Base-by-base conservation (phyloP, 1,140 invertebrate genomes). In the Ruditapes philippinarum region DNA sequence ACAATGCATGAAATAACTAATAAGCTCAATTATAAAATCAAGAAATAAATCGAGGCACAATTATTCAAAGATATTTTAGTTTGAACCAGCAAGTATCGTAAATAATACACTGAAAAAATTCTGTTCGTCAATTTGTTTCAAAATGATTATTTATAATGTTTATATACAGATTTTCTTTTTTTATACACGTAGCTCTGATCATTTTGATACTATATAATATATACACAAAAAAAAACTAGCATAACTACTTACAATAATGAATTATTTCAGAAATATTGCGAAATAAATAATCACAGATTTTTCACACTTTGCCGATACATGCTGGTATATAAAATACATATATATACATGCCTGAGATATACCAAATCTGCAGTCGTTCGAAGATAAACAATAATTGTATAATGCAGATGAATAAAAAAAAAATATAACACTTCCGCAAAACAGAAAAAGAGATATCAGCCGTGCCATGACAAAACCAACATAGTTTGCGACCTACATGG, bases 331-430 rank as follows among this genome's bases (percentile, higher is more conserved):
- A 38, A n/a, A 70, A 17, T 14, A 70, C 65, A 70, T 70, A n/a
- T 73, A 78, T 76, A 76, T 78, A 78, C 74, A 78, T 78, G 74
- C 74, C 74, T 78, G 74, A 78, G 74, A 57, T 51, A 33, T 11
- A 33, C 25, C 11, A 78, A 7, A 14, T 51, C 74, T 78, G 74
- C 74, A 78, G 31, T 36, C 60, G 33, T 70, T 28, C 65, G 22
- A 9, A 17, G 14, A 17, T 70, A 70, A 70, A 14, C n/a, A 36
- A 70, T 70, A 5, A 70, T 28, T n/a, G 14, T 45, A 70, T 70
- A 70, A 38, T 36, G 65, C 65, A 70, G 65, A 38, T 38, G 14
- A 38, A 70, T 70, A 9, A 70, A 70, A 70, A 70, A 22, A 9
- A 70, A 70, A 70, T 38, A 22, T 22, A 70, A 70, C 65, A 38